Percentiles rank a stretch among this genome's conserved stretches.
Conservation (phyloP, 2,113 vertebrate genomes). For the Onychostruthus taczanowskii region DNA sequence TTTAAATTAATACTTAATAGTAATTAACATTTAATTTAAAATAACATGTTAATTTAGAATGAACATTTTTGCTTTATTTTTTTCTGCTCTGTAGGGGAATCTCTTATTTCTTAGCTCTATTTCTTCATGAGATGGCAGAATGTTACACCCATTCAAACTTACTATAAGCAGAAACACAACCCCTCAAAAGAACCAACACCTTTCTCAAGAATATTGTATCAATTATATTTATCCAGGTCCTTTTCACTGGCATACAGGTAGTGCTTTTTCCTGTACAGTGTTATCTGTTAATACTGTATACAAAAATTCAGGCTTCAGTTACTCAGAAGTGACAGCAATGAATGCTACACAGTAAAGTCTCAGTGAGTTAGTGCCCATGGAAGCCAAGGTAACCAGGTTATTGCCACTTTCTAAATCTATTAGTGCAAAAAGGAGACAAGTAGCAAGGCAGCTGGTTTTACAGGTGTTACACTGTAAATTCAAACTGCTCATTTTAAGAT, state of each 20-base stretch:
- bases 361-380: fast-evolving
- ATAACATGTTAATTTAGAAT: neutral
- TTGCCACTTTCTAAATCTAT: neutral
- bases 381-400: neutral
- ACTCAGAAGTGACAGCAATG: neutral
- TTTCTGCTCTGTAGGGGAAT: neutral
- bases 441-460: neutral
- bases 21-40: neutral
- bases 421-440: neutral
- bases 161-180: neutral
- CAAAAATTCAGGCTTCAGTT: neutral
- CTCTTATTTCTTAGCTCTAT: neutral
- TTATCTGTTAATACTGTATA: neutral
- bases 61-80: neutral
- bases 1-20: neutral
- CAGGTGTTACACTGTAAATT: neutral
- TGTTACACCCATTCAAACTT: neutral
- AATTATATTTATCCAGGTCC: neutral
- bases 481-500: neutral
- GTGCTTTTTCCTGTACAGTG: neutral
- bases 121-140: neutral
- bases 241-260: neutral
- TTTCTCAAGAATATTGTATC: neutral
- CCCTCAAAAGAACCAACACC: neutral
- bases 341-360: neutral